Evolutionary conservation across 2,797 vertebrate species (phyloP).

Genomic region (Margarornis squamiger): DNA sequence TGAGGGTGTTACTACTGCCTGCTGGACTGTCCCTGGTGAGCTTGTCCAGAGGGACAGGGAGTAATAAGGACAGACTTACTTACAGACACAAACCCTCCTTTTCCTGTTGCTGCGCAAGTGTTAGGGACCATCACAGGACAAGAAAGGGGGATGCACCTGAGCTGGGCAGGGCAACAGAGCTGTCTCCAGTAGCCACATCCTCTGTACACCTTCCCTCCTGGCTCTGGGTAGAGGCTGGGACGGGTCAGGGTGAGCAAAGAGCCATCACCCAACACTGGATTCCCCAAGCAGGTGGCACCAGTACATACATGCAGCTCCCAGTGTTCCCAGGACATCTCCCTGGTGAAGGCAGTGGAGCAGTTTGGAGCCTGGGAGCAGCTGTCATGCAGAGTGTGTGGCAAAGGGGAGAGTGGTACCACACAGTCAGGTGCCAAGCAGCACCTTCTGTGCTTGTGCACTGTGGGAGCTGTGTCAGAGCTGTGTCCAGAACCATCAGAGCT

Average conservation of each 20-base stretch:
- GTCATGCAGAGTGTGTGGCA: rapidly evolving
- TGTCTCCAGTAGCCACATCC: not conserved
- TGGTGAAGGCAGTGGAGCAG: rapidly evolving
- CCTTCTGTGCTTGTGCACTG: rapidly evolving
- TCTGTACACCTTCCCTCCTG: rapidly evolving
- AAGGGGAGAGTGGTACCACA: not conserved
- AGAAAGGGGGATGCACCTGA: not conserved
- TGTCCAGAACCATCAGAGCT: not conserved
- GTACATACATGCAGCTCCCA: rapidly evolving
- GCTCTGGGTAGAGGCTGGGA: not conserved
- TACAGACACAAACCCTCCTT: not conserved
- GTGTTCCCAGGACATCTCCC: not conserved
- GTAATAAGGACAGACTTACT: not conserved
- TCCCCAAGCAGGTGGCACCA: rapidly evolving
- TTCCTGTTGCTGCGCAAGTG: not conserved
- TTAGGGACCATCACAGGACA: rapidly evolving
- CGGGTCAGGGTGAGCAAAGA: rapidly evolving
- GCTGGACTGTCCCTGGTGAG: not conserved
- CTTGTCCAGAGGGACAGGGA: not conserved
- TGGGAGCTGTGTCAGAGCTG: not conserved
- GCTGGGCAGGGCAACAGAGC: not conserved
- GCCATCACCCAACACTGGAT: rapidly evolving
- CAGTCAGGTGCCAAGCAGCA: rapidly evolving
- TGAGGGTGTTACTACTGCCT: not conserved
- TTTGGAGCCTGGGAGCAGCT: not conserved